Percentiles rank a stretch among this genome's conserved stretches.
Evolutionary conservation across 2,797 vertebrate genomes (phyloP).

Genomic region (Echiichthys vipera): DNA sequence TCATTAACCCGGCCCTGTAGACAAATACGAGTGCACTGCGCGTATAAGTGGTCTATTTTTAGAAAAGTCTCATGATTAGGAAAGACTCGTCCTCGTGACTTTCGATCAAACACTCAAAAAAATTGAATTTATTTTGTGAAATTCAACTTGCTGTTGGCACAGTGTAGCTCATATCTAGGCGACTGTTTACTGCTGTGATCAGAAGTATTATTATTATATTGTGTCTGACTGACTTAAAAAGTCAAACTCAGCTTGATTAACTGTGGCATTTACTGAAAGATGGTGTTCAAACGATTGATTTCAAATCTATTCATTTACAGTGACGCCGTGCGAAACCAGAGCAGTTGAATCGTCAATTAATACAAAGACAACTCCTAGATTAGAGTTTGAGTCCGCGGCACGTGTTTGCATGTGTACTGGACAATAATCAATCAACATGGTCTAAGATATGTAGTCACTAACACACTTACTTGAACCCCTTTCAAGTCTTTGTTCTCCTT

Average conservation of each 20-base stretch:
- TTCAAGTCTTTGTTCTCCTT: not conserved
- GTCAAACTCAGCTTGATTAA: not conserved
- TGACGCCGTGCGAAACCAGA: not conserved
- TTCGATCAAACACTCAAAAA: not conserved
- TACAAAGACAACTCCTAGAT: not conserved
- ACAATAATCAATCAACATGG: slow-evolving; percentile 8
- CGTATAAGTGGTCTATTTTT: not conserved
- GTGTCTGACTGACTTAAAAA: not conserved
- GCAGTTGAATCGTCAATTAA: not conserved
- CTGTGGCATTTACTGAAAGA: not conserved
- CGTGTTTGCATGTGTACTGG: not conserved
- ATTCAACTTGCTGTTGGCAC: not conserved
- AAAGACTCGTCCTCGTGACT: not conserved
- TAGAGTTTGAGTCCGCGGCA: not conserved
- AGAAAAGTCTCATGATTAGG: not conserved
- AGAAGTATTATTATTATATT: not conserved
- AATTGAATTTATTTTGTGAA: not conserved
- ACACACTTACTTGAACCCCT: not conserved
- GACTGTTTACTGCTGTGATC: not conserved
- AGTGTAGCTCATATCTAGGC: not conserved
- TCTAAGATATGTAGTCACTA: not conserved
- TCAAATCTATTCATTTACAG: not conserved
- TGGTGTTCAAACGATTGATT: not conserved
- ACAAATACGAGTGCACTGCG: not conserved
- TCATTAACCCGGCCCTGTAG: not conserved